These are phyloP conservation scores for Theristicus caerulescens DNA, from an alignment of 2,113 vertebrate genomes.

Conservation along the genomic window DNA sequence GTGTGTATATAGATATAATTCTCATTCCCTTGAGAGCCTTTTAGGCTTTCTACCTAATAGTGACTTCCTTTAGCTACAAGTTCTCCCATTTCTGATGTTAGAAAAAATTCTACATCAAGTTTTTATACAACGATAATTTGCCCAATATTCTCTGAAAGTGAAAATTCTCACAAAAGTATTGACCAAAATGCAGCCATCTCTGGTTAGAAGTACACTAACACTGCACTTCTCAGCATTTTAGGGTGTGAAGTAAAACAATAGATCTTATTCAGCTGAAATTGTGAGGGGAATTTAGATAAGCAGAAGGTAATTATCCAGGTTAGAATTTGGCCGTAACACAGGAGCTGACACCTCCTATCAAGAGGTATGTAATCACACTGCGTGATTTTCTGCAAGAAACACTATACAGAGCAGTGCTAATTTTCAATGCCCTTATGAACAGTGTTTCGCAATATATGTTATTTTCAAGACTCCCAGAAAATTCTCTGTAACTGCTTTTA, in stretches of 20 bases:
- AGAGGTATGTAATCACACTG: constrained; percentile 20
- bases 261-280: constrained; percentile 34
- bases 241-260: constrained; percentile 19
- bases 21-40: not conserved
- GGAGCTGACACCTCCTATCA: constrained; percentile 38
- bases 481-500: constrained; percentile 58
- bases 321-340: constrained; percentile 19
- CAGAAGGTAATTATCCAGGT: constrained; percentile 25
- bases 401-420: not conserved
- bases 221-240: not conserved
- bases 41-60: not conserved
- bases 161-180: not conserved
- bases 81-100: not conserved
- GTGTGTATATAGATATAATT: not conserved
- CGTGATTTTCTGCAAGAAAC: constrained; percentile 22
- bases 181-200: not conserved
- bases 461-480: constrained; percentile 64
- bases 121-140: not conserved
- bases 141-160: not conserved
- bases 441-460: constrained; percentile 38
- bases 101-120: not conserved
- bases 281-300: constrained; percentile 59
- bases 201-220: not conserved
- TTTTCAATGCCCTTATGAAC: constrained; percentile 45
- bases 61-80: not conserved